Percentiles rank a stretch among this genome's conserved stretches.
Conservation (phyloP, 2,797 vertebrate species). For the Graptemys geographica region DNA sequence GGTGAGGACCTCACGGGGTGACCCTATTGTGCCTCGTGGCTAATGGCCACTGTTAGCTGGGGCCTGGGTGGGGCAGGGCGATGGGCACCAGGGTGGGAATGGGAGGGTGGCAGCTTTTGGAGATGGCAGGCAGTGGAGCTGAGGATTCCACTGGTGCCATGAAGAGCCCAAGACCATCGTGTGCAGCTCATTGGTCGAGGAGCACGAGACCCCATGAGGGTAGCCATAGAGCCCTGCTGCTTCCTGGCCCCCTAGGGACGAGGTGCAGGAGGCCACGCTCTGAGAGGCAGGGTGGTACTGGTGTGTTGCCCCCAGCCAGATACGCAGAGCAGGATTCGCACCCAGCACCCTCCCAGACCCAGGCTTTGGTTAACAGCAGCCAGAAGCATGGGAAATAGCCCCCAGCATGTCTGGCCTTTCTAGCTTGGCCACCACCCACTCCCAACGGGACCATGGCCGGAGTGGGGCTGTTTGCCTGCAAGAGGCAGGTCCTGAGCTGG, state of each 20-base stretch:
- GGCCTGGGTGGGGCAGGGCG: not conserved
- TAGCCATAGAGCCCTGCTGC: not conserved
- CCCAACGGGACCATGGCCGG: too few relatives aligned
- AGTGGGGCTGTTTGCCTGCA: not conserved
- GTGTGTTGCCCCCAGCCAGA: too few relatives aligned
- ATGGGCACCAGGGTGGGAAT: not conserved
- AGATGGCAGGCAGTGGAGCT: not conserved
- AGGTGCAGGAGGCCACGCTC: not conserved
- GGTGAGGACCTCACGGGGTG: not conserved
- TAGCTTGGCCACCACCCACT: not conserved
- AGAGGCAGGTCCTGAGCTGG: not conserved
- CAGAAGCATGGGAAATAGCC: not conserved
- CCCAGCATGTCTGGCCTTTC: not conserved
- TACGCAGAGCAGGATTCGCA: not conserved
- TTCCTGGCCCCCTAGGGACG: not conserved
- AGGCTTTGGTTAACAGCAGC: not conserved
- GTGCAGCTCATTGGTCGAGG: not conserved
- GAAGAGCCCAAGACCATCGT: too few relatives aligned
- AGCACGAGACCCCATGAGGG: not conserved
- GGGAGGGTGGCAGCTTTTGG: not conserved
- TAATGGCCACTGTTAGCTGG: not conserved
- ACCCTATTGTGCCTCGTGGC: not conserved
- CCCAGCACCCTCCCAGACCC: not conserved
- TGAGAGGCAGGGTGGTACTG: not conserved
- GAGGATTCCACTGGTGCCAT: fast-evolving